Percentiles rank a stretch among this genome's conserved stretches.
These are phyloP conservation scores for Adrianichthys oophorus DNA, from an alignment of 2,797 vertebrate species.

Conservation along the genomic window DNA sequence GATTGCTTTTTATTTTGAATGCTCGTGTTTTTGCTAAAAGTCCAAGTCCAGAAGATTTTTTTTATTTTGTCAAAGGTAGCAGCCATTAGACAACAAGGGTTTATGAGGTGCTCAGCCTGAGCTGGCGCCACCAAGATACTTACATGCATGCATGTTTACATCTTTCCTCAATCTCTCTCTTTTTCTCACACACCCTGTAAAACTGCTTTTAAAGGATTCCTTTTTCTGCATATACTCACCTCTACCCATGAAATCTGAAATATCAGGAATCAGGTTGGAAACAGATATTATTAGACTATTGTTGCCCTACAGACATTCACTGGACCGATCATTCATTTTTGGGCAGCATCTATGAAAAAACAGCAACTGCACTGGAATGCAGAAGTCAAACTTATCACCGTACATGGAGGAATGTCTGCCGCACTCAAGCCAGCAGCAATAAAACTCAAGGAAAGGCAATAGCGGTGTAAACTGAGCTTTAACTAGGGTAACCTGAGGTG, in stretches of 20 bases:
- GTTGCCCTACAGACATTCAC: conserved; percentile 42
- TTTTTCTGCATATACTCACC: conserved; percentile 20
- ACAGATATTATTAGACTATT: conserved; percentile 19
- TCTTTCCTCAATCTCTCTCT: conserved; percentile 41
- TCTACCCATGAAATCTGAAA: too few species aligned
- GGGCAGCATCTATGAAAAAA: conserved; percentile 48
- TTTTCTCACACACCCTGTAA: conserved; percentile 22
- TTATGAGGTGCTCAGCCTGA: conserved; percentile 78
- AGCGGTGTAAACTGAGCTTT: conserved; percentile 71
- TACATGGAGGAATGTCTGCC: conserved; percentile 78
- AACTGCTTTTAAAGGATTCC: conserved; percentile 36
- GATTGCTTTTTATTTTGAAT: conserved; percentile 38
- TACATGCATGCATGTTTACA: conserved; percentile 36
- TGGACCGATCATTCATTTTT: conserved; percentile 49
- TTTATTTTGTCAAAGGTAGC: conserved; percentile 67
- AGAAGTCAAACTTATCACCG: conserved; percentile 66
- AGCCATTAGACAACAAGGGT: conserved; percentile 69
- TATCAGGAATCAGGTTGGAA: too few species aligned
- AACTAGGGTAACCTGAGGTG: conserved; percentile 47
- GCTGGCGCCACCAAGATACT: conserved; percentile 76
- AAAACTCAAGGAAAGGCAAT: conserved; percentile 72
- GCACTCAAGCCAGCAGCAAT: conserved; percentile 65
- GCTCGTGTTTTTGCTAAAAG: conserved; percentile 29
- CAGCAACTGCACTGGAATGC: conserved; percentile 60
- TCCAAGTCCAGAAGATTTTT: conserved; percentile 42